Base-by-base conservation (phyloP, 1,140 invertebrate species). In the Gonioctena quinquepunctata region DNA sequence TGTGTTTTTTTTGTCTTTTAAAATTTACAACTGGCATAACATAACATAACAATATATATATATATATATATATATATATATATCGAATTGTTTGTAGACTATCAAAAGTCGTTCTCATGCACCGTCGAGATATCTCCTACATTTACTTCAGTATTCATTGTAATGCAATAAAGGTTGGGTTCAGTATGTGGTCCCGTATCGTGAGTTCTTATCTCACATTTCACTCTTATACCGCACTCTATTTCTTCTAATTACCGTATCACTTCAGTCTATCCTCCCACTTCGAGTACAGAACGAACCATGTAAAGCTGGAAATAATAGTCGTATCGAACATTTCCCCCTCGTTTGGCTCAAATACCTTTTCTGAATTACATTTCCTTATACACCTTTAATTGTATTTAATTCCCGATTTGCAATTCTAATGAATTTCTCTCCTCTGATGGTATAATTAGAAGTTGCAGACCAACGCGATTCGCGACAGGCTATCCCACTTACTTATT, bases 401-500 rank as follows among this genome's bases (percentile, higher is more conserved):
- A 49, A 33, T 65, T 27, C 50, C 13, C 11, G 25, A 71, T 71
- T 65, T 71, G 57, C 69, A 71, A 71, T 60, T 71, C 69, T 67
- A 67, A 71, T 71, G 69, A 71, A 62, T 28, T n/a, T 61, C 16
- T 61, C 54, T 60, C 33, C 65, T n/a, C 26, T 71, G 69, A 71
- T 67, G 69, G 69, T 71, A 71, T 71, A 71, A 71, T 71, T 71
- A 71, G 69, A 59, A 71, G 69, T 42, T 56, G 68, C 54, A 61
- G 68, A 69, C 61, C 52, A 54, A 54, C 49, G 69, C 64, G 63
- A 23, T 62, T 50, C 61, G 59, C 42, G 65, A 71, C 69, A 70
- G 72, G 69, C 72, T 52, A 73, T 70, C 72, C 72, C 64, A 73
- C 54, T 63, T 70, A 73, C 72, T 54, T 73, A 73, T 73, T 73